These are phyloP conservation scores for Camponotus floridanus DNA, from an alignment of 1,140 invertebrate species.

Conservation along the genomic window DNA sequence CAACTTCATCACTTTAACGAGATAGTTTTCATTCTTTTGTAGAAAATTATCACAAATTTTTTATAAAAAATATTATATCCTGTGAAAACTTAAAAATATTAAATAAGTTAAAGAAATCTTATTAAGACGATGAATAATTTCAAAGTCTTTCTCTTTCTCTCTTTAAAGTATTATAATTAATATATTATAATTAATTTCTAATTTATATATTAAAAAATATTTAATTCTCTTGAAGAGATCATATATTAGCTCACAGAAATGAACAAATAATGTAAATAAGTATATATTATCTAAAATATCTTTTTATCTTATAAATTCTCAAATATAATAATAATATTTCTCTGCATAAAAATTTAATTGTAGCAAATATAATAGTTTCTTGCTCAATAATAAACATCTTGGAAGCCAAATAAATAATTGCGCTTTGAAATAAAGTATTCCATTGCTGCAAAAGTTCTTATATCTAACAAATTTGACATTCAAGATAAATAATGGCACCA, in stretches of 20 bases:
- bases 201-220: neutral
- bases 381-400: neutral
- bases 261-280: slow-evolving; percentile 26
- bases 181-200: slow-evolving; percentile 18
- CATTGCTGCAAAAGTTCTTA: slow-evolving; percentile 25
- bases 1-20: slow-evolving; percentile 5
- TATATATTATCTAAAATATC: slow-evolving; percentile 4
- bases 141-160: too few relatives aligned
- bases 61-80: neutral
- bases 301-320: neutral
- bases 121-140: slow-evolving; percentile 19
- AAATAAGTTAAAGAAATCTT: neutral
- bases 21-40: neutral
- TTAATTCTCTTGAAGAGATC: neutral
- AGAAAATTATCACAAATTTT: neutral
- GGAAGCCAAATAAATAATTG: slow-evolving; percentile 26
- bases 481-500: neutral
- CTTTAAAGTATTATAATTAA: neutral
- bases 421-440: neutral
- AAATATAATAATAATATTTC: neutral
- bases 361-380: slow-evolving; percentile 13
- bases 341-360: slow-evolving; percentile 9
- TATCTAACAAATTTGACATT: slow-evolving; percentile 29
- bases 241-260: slow-evolving; percentile 24
- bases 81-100: neutral